phyloP scores from a whole-genome alignment of 37 sponge, comb jelly and placozoan species.

The Axinella damicornis region DNA sequence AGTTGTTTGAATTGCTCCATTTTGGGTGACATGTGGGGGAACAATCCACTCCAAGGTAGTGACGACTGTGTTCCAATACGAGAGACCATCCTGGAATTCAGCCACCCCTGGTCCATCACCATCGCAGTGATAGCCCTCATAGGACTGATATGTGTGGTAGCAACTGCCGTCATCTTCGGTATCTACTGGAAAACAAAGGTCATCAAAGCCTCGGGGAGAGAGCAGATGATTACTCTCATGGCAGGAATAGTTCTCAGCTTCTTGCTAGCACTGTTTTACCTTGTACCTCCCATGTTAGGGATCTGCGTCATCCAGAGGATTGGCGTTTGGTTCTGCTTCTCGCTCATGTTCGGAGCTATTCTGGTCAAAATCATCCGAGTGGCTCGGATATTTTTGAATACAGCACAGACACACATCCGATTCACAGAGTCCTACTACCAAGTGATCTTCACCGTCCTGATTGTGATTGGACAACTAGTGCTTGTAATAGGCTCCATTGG shows the following conservation, averaged over 20 bases:
- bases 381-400: constrained; percentile 43
- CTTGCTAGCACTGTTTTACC: constrained; percentile 11
- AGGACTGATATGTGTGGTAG: not conserved
- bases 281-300: constrained; percentile 22
- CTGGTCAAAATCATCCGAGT: constrained; percentile 74
- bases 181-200: constrained; percentile 15
- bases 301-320: constrained; percentile 55
- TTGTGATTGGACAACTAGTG: constrained; percentile 45
- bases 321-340: constrained; percentile 55
- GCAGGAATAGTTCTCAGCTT: constrained; percentile 53
- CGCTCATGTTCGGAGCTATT: constrained; percentile 65
- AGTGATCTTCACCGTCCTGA: constrained; percentile 48
- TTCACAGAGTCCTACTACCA: constrained; percentile 52
- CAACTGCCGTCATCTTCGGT: not conserved
- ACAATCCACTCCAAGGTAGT: constrained; percentile 47
- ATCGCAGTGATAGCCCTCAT: not conserved
- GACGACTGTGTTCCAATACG: constrained; percentile 29
- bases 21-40: constrained; percentile 30
- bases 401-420: constrained; percentile 2
- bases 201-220: constrained; percentile 65
- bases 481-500: constrained; percentile 38
- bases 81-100: not conserved
- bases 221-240: constrained; percentile 47
- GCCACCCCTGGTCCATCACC: constrained; percentile 21
- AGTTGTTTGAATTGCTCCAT: constrained; percentile 46